These are phyloP conservation scores for Vanacampus margaritifer DNA, from an alignment of 2,113 vertebrate species.

Conservation along the genomic window DNA sequence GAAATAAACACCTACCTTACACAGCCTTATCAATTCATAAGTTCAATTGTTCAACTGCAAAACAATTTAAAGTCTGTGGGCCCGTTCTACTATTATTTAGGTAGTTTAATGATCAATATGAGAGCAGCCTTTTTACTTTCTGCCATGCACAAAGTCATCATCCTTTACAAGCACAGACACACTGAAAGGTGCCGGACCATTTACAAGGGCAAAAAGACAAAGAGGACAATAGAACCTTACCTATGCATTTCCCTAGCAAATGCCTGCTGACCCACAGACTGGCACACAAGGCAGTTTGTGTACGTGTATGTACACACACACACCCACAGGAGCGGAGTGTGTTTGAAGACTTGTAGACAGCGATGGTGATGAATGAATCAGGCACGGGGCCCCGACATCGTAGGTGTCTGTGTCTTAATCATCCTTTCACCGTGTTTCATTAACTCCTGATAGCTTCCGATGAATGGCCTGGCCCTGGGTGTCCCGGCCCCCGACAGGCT, in stretches of 20 bases:
- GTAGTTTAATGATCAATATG: slow-evolving; percentile 32
- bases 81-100: not conserved
- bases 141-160: slow-evolving; percentile 22
- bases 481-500: slow-evolving; percentile 30
- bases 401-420: slow-evolving; percentile 69
- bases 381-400: slow-evolving; percentile 34
- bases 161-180: slow-evolving; percentile 28
- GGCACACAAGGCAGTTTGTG: not conserved
- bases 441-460: slow-evolving; percentile 62
- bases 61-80: not conserved
- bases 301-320: slow-evolving; percentile 6
- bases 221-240: slow-evolving; percentile 22
- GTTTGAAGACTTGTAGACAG: slow-evolving; percentile 42
- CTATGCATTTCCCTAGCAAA: slow-evolving; percentile 33
- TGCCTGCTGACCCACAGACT: slow-evolving; percentile 9
- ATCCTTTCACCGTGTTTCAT: slow-evolving; percentile 69
- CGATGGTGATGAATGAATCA: slow-evolving; percentile 66
- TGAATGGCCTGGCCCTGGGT: slow-evolving; percentile 51
- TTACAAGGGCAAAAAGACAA: slow-evolving; percentile 33
- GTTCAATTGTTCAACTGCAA: not conserved
- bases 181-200: slow-evolving; percentile 31
- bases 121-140: slow-evolving; percentile 18
- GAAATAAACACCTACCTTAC: not conserved
- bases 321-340: slow-evolving; percentile 18
- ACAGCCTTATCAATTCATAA: not conserved